Evolutionary conservation across 2,888 invertebrate genomes (phyloP), one percentile per base, ranked within the genome.

Genomic region (Phengaris alcon): DNA sequence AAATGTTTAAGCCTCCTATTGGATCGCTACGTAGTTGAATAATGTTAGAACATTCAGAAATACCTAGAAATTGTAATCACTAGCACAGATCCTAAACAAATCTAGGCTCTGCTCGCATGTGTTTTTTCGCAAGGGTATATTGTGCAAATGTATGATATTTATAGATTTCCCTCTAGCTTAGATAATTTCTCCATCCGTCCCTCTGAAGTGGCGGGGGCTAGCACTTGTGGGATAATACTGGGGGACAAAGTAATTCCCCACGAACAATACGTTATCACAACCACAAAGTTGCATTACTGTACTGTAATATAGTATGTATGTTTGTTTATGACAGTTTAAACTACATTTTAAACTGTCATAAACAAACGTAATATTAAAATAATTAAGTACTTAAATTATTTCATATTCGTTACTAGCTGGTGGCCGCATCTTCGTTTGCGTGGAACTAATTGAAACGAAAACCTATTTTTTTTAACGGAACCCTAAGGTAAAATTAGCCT

Each of bases 251-350:
- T 88, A 85, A 88, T 88, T 87, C 86, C 83, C 84, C 84, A 82
- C 77, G 87, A 87, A 88, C 87, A 88, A 88, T 86, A 83, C 85
- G 82, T 84, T 86, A 85, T 86, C 83, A 84, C 83, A 84, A 82
- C 82, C 80, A 81, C 80, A 81, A 82, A 80, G 83, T 80, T 64
- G 9, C 12, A 79, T 79, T 81, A 12, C 22, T 22, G 22, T 1
- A 22, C 52, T 4, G 48, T 6, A 35, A 22, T 52, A 35, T 35
- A 35, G 6, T 72, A 72, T 54, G 35, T 72, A n/a, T n/a, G n/a
- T n/a, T n/a, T n/a, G n/a, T n/a, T n/a, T n/a, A n/a, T n/a, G n/a
- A n/a, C n/a, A n/a, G n/a, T n/a, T n/a, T n/a, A n/a, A n/a, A n/a
- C 12, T 13, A 70, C 48, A 15, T 69, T 22, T 12, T 13, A 35